Base-by-base conservation (phyloP, 2,113 vertebrate species). In the Deroptyus accipitrinus region DNA sequence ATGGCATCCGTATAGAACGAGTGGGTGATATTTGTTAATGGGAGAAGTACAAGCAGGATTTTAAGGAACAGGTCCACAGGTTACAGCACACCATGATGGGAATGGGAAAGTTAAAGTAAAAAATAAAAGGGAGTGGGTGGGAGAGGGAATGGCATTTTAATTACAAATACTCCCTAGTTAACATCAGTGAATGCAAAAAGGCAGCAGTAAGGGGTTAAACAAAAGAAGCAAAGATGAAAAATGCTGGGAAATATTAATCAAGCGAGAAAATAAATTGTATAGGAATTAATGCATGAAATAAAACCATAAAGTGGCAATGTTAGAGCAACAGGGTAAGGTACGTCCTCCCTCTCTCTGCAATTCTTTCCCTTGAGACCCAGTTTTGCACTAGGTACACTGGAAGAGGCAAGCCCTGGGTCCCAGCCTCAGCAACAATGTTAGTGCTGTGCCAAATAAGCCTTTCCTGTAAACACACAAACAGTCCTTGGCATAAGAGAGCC, bases 401-500 rank as follows among this genome's bases (percentile, higher is more conserved):
- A 92, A 95, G 91, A 91, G 84, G 81, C 93, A 89, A 89, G 83
- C 68, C 85, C 83, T 42, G 75, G 30, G 91, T 75, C 77, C 57
- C 83, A 79, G 94, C 55, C 80, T 89, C 12, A 3, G 86, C 11
- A 48, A 72, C 68, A 4, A 75, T 75, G 37, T 63, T 14, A 33
- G 61, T 25, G 48, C 91, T 44, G 86, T 85, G 95, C 94, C 96
- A 95, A 89, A 85, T 23, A 72, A 87, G 67, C 84, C 86, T 92
- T 97, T 89, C 89, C 89, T 57, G 96, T 95, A 97, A 96, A 97
- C 96, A 95, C 86, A 97, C 95, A 96, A 95, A 96, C 93, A 96
- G 95, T 96, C 94, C 96, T 95, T 96, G 96, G 96, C 96, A 79
- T 5, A 9, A 7, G 74, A 66, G 44, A 72, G 74, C 70, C 66